These are phyloP conservation scores for Chloebia gouldiae DNA, from an alignment of 2,113 vertebrate genomes.

Conservation along the genomic window DNA sequence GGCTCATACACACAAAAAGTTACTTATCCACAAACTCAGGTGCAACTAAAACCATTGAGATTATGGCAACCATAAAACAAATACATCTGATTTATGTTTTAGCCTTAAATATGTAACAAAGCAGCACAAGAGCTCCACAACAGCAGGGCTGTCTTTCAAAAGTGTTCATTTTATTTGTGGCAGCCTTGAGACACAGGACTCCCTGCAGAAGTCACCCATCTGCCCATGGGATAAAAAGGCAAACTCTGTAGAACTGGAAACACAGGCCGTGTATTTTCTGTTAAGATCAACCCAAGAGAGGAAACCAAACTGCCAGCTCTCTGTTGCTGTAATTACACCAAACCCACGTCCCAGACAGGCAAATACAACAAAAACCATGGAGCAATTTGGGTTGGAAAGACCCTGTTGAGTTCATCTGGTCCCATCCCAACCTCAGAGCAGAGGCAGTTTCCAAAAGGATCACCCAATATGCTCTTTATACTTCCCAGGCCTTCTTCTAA, in stretches of 20 bases:
- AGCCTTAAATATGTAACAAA: neutral
- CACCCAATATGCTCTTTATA: rapidly evolving
- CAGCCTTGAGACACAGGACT: neutral
- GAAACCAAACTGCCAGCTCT: neutral
- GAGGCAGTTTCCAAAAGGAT: neutral
- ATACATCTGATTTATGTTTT: neutral
- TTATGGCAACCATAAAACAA: neutral
- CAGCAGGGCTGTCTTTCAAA: neutral
- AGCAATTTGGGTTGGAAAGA: neutral
- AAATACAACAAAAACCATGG: neutral
- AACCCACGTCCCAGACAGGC: rapidly evolving
- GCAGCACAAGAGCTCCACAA: neutral
- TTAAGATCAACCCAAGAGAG: neutral
- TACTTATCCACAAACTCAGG: neutral
- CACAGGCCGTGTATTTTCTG: neutral
- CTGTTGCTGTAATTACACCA: neutral
- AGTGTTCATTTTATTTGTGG: neutral
- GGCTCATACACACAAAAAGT: neutral
- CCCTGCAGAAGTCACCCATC: neutral
- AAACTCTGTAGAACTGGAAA: neutral
- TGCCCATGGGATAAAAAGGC: neutral
- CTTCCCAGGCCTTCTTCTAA: neutral
- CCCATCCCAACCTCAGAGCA: neutral
- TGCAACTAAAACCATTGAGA: neutral
- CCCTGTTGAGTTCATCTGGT: neutral